These are phyloP conservation scores for Cydia fagiglandana DNA, from an alignment of 1,140 invertebrate genomes.

Conservation along the genomic window DNA sequence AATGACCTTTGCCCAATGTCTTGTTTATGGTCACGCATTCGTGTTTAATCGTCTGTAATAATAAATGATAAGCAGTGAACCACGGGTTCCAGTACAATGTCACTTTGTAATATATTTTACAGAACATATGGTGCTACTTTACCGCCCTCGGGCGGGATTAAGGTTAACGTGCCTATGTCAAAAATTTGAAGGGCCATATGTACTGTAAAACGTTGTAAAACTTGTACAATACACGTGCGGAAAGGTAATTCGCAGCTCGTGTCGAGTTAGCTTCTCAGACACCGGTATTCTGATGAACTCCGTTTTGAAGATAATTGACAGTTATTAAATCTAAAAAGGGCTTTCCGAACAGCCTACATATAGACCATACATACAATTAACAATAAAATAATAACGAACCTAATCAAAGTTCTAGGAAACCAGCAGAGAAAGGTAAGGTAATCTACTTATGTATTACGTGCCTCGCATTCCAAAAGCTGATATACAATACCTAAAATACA, in stretches of 20 bases:
- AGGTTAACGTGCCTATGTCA: too few relatives aligned
- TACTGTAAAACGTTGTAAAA: too few relatives aligned
- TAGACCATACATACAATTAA: background rate
- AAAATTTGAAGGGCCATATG: too few relatives aligned
- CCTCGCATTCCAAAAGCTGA: constrained; percentile 15
- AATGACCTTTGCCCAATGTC: constrained; percentile 22
- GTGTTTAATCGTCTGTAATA: background rate
- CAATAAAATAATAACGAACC: constrained; percentile 9
- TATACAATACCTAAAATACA: constrained; percentile 6
- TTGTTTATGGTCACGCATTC: constrained; percentile 12
- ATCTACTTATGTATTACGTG: constrained; percentile 26
- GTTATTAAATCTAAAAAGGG: too few relatives aligned
- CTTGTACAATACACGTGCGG: too few relatives aligned
- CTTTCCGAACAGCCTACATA: background rate
- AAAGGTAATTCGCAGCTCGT: too few relatives aligned
- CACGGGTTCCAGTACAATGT: background rate
- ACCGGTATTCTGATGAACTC: too few relatives aligned
- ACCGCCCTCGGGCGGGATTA: too few relatives aligned
- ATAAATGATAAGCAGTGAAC: background rate
- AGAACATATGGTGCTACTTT: too few relatives aligned
- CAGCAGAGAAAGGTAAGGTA: constrained; percentile 18
- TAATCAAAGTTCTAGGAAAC: constrained; percentile 14
- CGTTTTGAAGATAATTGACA: too few relatives aligned
- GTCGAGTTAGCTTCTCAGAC: too few relatives aligned
- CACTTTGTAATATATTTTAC: background rate